Percentiles rank a stretch among this genome's conserved stretches.
These are phyloP conservation scores for Lagorchestes hirsutus DNA, from an alignment of 2,797 vertebrate species.

Conservation along the genomic window DNA sequence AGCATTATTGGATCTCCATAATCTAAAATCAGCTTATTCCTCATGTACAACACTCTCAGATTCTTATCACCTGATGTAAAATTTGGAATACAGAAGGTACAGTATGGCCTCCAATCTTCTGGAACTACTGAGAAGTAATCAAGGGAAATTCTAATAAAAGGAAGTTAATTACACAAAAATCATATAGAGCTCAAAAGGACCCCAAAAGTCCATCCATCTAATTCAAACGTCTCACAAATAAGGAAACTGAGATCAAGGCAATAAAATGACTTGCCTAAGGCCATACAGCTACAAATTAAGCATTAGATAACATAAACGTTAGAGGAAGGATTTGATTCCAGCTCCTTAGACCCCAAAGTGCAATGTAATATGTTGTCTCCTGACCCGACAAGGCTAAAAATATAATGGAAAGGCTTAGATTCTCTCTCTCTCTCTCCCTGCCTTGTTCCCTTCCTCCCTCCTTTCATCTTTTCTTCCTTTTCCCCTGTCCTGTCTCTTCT, in stretches of 20 bases:
- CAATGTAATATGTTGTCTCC: not conserved
- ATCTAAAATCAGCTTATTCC: not conserved
- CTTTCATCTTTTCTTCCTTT: not conserved
- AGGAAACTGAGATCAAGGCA: not conserved
- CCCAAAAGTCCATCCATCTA: not conserved
- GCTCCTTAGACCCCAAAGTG: not conserved
- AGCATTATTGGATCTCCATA: not conserved
- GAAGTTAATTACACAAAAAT: not conserved
- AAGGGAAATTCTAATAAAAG: not conserved
- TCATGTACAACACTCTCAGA: not conserved
- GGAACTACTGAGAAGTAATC: not conserved
- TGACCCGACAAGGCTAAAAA: not conserved
- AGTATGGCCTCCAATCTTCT: not conserved
- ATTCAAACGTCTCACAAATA: not conserved
- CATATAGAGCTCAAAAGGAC: not conserved
- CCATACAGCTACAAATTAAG: not conserved
- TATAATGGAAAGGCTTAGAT: not conserved
- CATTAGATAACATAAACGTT: not conserved
- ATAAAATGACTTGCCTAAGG: not conserved
- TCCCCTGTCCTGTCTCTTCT: not conserved
- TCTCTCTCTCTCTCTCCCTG: too few relatives aligned
- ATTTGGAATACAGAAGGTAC: not conserved
- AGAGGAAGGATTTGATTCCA: not conserved
- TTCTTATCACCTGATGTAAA: not conserved
- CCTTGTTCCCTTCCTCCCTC: too few relatives aligned